Evolutionary conservation across 2,797 vertebrate species (phyloP).

Genomic region (Trematomus bernacchii): DNA sequence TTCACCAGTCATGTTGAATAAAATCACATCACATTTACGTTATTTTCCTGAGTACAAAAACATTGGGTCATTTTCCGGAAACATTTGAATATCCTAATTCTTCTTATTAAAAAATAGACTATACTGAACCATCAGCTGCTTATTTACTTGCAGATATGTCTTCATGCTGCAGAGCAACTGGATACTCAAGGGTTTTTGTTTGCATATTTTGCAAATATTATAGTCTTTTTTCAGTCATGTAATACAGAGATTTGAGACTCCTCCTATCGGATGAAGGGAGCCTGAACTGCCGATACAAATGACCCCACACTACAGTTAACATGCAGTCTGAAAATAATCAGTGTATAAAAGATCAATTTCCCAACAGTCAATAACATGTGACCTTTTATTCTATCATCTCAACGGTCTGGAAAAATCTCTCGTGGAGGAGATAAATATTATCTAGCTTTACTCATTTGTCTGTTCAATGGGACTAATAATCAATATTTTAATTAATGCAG

Average conservation of each 20-base stretch:
- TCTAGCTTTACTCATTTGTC: neutral
- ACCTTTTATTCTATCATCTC: neutral
- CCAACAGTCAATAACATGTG: neutral
- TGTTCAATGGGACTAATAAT: constrained; percentile 20
- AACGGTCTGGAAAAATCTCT: neutral
- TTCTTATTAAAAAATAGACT: too few species aligned
- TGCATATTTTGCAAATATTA: too few species aligned
- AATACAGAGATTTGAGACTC: too few species aligned
- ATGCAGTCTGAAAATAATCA: neutral
- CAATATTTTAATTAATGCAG: constrained; percentile 9
- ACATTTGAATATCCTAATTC: neutral
- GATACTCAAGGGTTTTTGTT: too few species aligned
- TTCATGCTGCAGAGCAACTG: too few species aligned
- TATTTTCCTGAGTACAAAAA: neutral
- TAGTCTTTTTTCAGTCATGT: too few species aligned
- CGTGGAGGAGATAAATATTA: neutral
- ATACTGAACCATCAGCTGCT: too few species aligned
- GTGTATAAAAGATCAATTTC: constrained; percentile 11
- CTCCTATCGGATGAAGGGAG: too few species aligned
- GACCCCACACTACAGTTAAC: neutral
- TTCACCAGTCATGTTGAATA: neutral
- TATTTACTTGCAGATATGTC: too few species aligned
- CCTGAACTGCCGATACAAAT: constrained; percentile 1
- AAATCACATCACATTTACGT: neutral
- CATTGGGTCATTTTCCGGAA: neutral